These are phyloP conservation scores for Jacana jacana DNA, from an alignment of 2,113 vertebrate species.

Conservation along the genomic window DNA sequence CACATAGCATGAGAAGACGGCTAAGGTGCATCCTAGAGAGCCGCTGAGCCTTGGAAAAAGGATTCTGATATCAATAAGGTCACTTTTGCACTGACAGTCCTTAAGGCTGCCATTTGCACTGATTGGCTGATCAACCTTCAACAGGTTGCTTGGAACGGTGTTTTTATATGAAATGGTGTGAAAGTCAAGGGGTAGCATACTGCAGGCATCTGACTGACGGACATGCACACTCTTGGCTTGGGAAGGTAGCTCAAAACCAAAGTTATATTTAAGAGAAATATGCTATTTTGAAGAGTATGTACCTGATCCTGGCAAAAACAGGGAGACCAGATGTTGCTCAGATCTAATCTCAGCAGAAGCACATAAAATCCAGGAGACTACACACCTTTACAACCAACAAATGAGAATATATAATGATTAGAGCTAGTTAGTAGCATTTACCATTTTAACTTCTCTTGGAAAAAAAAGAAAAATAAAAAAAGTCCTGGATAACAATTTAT, in stretches of 20 bases:
- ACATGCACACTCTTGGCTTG: neutral
- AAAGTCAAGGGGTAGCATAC: neutral
- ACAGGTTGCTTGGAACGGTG: neutral
- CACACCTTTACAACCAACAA: neutral
- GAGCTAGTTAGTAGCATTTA: neutral
- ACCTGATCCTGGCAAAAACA: neutral
- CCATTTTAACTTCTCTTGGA: neutral
- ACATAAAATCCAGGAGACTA: neutral
- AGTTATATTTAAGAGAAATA: neutral
- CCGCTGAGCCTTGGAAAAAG: neutral
- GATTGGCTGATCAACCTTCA: neutral
- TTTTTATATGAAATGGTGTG: neutral
- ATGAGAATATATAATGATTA: neutral
- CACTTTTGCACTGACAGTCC: neutral
- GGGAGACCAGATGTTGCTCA: neutral
- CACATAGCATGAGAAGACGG: neutral
- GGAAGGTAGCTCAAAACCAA: neutral
- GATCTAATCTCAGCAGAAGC: neutral
- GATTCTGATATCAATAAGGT: neutral
- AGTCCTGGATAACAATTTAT: neutral
- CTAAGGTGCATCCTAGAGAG: neutral
- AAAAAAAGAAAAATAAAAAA: neutral
- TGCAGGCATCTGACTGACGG: neutral
- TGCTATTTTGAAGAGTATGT: neutral
- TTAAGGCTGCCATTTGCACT: neutral